Evolutionary conservation across 2,888 invertebrate genomes (phyloP).

Genomic region (Cyclophora albipunctata): DNA sequence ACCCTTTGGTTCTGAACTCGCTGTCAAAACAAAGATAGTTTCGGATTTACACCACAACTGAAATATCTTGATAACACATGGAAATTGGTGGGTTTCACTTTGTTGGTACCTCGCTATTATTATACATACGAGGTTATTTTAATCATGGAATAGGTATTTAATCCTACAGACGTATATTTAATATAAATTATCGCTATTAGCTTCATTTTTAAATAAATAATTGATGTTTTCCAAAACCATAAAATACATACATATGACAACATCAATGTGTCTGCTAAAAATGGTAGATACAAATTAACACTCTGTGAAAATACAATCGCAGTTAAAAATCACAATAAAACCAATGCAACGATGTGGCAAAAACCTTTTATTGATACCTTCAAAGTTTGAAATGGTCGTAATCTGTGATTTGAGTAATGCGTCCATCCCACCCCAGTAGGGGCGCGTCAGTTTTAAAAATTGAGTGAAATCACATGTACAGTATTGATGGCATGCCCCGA

Average conservation of each 20-base stretch:
- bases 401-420: conserved; percentile 61
- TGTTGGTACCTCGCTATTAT: too few species aligned
- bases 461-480: conserved; percentile 71
- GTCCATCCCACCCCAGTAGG: conserved; percentile 38
- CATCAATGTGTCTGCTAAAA: too few species aligned
- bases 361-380: conserved; percentile 26
- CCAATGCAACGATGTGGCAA: conserved; percentile 18
- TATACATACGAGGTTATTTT: too few species aligned
- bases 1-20: conserved; percentile 44
- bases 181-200: too few species aligned
- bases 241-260: too few species aligned
- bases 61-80: conserved; percentile 36
- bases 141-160: too few species aligned
- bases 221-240: too few species aligned
- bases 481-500: conserved; percentile 55
- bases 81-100: conserved; percentile 35
- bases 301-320: too few species aligned
- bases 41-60: conserved; percentile 29
- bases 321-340: conserved; percentile 1
- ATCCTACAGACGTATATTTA: too few species aligned
- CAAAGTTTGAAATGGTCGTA: conserved; percentile 31
- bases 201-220: too few species aligned
- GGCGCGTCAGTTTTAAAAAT: conserved; percentile 73
- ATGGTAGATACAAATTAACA: too few species aligned
- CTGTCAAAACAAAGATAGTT: conserved; percentile 65